These are phyloP conservation scores for Lysandra coridon DNA, from an alignment of 2,888 invertebrate species.

Conservation along the genomic window DNA sequence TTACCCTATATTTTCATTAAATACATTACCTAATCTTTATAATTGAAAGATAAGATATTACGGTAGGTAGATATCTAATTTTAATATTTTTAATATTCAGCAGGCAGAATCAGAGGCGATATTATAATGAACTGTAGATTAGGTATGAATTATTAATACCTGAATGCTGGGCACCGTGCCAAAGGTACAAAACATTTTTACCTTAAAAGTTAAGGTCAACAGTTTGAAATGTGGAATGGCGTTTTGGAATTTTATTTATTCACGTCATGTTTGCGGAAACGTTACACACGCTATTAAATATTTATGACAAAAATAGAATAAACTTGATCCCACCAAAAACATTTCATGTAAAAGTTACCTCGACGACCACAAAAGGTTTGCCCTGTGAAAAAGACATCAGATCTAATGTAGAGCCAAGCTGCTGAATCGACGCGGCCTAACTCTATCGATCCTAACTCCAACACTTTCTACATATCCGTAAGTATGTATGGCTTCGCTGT, in stretches of 20 bases:
- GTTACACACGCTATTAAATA: slow-evolving; percentile 12
- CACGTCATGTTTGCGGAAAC: background rate
- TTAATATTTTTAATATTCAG: background rate
- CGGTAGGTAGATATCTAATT: background rate
- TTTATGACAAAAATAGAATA: background rate
- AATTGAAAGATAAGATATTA: background rate
- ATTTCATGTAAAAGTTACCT: too few relatives aligned
- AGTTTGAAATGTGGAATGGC: background rate
- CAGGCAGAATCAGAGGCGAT: background rate
- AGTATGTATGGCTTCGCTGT: too few relatives aligned
- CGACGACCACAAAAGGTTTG: too few relatives aligned
- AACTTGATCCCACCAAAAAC: background rate
- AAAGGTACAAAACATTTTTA: slow-evolving; percentile 9
- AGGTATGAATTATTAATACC: slow-evolving; percentile 10
- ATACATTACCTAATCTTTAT: too few relatives aligned
- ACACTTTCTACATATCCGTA: too few relatives aligned
- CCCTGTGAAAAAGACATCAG: too few relatives aligned
- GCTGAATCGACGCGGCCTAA: too few relatives aligned
- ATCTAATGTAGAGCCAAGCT: too few relatives aligned
- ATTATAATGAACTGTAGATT: background rate
- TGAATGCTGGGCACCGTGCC: slow-evolving; percentile 20
- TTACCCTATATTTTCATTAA: too few relatives aligned
- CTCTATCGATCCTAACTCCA: too few relatives aligned
- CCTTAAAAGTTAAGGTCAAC: slow-evolving; percentile 11
- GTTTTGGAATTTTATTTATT: background rate